These are phyloP conservation scores for Acrocera orbiculus DNA, from an alignment of 2,888 invertebrate genomes.

Conservation along the genomic window DNA sequence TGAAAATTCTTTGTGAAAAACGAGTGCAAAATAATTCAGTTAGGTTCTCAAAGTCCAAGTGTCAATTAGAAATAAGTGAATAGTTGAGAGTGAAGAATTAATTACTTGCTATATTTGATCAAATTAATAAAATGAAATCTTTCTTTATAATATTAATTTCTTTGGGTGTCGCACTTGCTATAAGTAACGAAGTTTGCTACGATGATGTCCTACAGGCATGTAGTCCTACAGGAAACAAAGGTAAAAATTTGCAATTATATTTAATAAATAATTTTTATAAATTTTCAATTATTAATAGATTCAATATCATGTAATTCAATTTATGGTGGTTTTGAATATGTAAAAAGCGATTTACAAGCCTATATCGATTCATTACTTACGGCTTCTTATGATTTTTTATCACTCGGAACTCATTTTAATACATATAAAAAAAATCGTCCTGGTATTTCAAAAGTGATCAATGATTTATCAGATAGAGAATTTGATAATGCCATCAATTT, in stretches of 20 bases:
- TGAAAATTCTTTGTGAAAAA: too few species aligned
- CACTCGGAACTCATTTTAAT: constrained; percentile 57
- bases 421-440: constrained; percentile 57
- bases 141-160: too few species aligned
- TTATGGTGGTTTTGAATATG: constrained; percentile 17
- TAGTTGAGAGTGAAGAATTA: too few species aligned
- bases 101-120: too few species aligned
- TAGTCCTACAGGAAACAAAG: constrained; percentile 32
- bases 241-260: constrained; percentile 23
- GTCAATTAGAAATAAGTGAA: too few species aligned
- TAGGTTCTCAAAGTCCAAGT: too few species aligned
- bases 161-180: constrained; percentile 31
- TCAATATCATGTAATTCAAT: constrained; percentile 10
- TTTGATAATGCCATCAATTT: constrained; percentile 57
- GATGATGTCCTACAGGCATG: constrained; percentile 39
- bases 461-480: constrained; percentile 50
- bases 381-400: constrained; percentile 56
- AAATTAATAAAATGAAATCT: too few species aligned
- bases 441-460: constrained; percentile 59
- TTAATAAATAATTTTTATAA: neutral
- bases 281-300: neutral
- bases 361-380: constrained; percentile 43
- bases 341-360: constrained; percentile 20
- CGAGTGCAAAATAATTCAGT: too few species aligned
- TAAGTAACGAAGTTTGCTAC: constrained; percentile 42